Evolutionary conservation across 53 echinoderm and acorn worm species (phyloP), one percentile per base, ranked within the genome.

Genomic region (Echinarachnius parma): DNA sequence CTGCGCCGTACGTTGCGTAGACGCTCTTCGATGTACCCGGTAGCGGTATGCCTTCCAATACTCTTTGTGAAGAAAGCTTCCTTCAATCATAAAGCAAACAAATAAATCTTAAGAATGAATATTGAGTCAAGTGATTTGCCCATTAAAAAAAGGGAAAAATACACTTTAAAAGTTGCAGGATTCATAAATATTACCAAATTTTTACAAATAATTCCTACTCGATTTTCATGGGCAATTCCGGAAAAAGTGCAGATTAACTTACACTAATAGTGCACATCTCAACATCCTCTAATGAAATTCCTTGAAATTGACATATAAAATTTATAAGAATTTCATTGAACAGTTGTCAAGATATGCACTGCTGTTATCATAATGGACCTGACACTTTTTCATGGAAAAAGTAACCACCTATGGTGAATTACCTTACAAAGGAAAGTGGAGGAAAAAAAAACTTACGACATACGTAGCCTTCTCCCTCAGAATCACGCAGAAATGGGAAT

Each of bases 391-490:
- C 48, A 48, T 48, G 48, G 48, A 48, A 48, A 48, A 48, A n/a
- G 60, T 21, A 60, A 60, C 60, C 60, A 60, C 60, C 60, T 60
- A 62, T 37, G 62, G 62, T 62, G 62, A 62, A 15, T 62, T 62
- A 62, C 62, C 62, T 62, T 62, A 62, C 15, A 9, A 15, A 62
- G 15, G 62, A 62, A 62, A 62, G 62, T 62, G 62, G 48, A 69
- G 33, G 52, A 76, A 76, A 45, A 76, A 76, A 60, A 36, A 34
- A 63, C 34, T 78, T 46, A 34, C n/a, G n/a, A n/a, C n/a, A n/a
- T n/a, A n/a, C 78, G 48, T 78, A 52, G 63, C 78, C 78, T 78
- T 78, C 78, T 48, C 78, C 78, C 50, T 78, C 78, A 48, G 78
- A 78, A 78, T 78, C 78, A 15, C 49, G 62, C 47, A 62, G 78